A percentile compares a stretch with the other conserved stretches of the same genome.
These are phyloP conservation scores for Endotricha flammealis DNA, from an alignment of 2,888 invertebrate genomes.

Conservation along the genomic window DNA sequence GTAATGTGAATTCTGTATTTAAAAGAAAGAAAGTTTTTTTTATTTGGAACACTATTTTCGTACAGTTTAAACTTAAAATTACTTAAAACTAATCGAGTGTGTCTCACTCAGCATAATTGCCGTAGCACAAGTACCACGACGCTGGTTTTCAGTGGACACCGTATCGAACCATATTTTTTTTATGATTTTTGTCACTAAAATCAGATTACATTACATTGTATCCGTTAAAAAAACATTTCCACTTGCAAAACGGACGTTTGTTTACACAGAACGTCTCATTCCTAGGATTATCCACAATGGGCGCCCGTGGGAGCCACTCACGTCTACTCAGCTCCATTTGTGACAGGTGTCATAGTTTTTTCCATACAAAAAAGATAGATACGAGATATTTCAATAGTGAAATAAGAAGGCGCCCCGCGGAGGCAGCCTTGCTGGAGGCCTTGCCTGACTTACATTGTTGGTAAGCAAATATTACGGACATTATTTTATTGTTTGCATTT, in stretches of 20 bases:
- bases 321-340: slow-evolving; percentile 26
- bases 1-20: too few species aligned
- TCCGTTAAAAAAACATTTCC: too few species aligned
- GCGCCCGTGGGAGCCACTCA: slow-evolving; percentile 43
- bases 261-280: slow-evolving; percentile 43
- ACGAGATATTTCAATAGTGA: slow-evolving; percentile 62
- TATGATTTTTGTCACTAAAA: too few species aligned
- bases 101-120: too few species aligned
- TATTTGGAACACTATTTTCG: too few species aligned
- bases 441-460: slow-evolving; percentile 35
- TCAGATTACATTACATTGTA: too few species aligned
- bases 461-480: slow-evolving; percentile 28
- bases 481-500: slow-evolving; percentile 29
- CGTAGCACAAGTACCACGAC: too few species aligned
- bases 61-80: too few species aligned
- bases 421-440: slow-evolving; percentile 34
- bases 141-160: too few species aligned
- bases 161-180: too few species aligned
- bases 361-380: slow-evolving; percentile 41
- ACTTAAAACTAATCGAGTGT: too few species aligned
- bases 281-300: slow-evolving; percentile 31
- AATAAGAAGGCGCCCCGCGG: slow-evolving; percentile 48
- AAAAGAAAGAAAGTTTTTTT: too few species aligned
- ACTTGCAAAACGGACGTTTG: slow-evolving; percentile 26
- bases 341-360: slow-evolving; percentile 66